Evolutionary conservation across 2,113 vertebrate genomes (phyloP).

Genomic region (Varanus salvator): DNA sequence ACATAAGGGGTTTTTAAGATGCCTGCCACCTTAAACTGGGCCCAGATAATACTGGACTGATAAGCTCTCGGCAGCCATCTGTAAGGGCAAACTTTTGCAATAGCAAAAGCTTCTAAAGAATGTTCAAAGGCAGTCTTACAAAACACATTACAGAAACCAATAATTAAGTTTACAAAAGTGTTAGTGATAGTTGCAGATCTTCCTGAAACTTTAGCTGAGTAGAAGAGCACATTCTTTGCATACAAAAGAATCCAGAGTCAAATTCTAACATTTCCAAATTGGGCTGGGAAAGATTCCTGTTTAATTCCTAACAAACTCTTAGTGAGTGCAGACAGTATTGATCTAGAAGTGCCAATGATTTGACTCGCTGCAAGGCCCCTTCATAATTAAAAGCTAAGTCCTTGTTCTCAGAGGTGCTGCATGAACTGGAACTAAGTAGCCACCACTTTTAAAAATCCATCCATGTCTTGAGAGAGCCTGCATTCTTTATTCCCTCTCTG

Average conservation of each 20-base stretch:
- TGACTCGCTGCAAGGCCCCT: background rate
- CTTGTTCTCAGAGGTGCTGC: background rate
- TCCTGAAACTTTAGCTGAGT: background rate
- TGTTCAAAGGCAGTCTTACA: background rate
- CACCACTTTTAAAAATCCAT: background rate
- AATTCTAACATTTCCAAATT: background rate
- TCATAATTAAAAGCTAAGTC: background rate
- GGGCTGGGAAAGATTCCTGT: background rate
- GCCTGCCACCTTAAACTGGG: background rate
- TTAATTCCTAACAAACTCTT: too few relatives aligned
- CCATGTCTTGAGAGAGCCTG: background rate
- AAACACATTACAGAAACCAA: background rate
- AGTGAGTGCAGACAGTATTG: background rate
- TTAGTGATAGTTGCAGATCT: background rate
- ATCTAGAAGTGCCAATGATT: background rate
- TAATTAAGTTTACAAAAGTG: background rate
- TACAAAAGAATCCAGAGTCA: too few relatives aligned
- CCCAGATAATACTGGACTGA: background rate
- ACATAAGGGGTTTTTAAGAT: background rate
- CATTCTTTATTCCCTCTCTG: background rate
- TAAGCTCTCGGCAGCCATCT: background rate
- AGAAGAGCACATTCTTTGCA: too few relatives aligned
- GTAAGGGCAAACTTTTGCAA: background rate
- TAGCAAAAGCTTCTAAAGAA: background rate
- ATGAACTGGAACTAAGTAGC: background rate